Conservation (phyloP, 2,113 vertebrate species). For the Eidolon helvum region DNA sequence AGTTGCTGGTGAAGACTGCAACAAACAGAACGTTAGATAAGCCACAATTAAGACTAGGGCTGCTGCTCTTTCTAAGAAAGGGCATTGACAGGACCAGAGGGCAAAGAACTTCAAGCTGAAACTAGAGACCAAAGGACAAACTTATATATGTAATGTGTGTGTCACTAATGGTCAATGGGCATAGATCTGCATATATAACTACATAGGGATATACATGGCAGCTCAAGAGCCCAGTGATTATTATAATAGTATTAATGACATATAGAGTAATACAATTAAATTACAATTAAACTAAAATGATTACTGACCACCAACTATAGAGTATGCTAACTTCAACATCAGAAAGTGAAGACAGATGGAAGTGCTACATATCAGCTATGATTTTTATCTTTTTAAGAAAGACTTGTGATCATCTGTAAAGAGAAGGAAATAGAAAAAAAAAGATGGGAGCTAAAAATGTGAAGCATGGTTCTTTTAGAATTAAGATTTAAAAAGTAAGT, state of each 20-base stretch:
- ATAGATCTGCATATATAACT: neutral
- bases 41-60: neutral
- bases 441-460: neutral
- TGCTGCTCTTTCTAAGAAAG: neutral
- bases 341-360: neutral
- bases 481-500: neutral
- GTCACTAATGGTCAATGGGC: neutral
- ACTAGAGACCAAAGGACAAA: neutral
- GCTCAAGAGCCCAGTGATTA: neutral
- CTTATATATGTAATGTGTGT: neutral
- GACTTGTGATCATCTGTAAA: neutral
- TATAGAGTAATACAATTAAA: neutral
- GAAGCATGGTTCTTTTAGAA: neutral
- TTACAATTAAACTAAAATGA: slow-evolving; percentile 18
- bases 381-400: neutral
- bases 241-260: neutral
- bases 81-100: neutral
- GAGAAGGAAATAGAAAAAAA: neutral
- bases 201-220: neutral
- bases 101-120: slow-evolving; percentile 4
- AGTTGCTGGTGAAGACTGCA: neutral
- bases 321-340: slow-evolving; percentile 4
- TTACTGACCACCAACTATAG: neutral
- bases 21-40: neutral
- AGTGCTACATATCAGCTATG: neutral